Conservation (phyloP, 2,113 vertebrate species). For the Nibea coibor region DNA sequence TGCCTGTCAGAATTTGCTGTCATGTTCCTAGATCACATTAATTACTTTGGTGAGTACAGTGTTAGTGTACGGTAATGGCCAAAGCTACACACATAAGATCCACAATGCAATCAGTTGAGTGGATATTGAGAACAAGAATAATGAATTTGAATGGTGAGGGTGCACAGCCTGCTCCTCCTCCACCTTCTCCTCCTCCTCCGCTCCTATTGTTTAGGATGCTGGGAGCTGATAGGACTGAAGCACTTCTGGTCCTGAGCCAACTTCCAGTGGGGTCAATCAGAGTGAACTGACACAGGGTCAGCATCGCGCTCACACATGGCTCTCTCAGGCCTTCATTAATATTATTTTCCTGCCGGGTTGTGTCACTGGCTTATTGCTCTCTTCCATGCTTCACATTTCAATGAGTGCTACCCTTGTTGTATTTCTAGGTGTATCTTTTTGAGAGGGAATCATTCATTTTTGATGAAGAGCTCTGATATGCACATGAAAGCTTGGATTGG, state of each 20-base stretch:
- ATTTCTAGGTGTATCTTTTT: conserved; percentile 20
- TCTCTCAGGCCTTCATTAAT: conserved; percentile 63
- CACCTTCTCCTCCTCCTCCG: neutral
- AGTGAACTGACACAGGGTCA: conserved; percentile 43
- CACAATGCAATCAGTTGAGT: neutral
- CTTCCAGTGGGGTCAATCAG: conserved; percentile 57
- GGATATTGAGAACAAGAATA: neutral
- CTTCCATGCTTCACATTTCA: conserved; percentile 36
- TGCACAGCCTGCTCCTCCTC: neutral
- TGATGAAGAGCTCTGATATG: conserved; percentile 43
- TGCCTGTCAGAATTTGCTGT: neutral
- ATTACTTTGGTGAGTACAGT: neutral
- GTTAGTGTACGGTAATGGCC: neutral
- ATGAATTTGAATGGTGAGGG: neutral
- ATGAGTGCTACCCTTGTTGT: conserved; percentile 29
- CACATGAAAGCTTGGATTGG: conserved; percentile 40
- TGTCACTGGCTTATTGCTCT: conserved; percentile 39
- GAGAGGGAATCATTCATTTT: conserved; percentile 45
- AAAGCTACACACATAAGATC: neutral
- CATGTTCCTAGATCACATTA: neutral
- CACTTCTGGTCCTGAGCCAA: conserved; percentile 11
- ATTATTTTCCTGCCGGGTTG: conserved; percentile 31
- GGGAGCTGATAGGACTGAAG: conserved; percentile 24
- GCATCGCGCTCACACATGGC: neutral
- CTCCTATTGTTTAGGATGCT: conserved; percentile 19